phyloP scores from a whole-genome alignment of 2,888 invertebrate genomes.

The Rhingia campestris region DNA sequence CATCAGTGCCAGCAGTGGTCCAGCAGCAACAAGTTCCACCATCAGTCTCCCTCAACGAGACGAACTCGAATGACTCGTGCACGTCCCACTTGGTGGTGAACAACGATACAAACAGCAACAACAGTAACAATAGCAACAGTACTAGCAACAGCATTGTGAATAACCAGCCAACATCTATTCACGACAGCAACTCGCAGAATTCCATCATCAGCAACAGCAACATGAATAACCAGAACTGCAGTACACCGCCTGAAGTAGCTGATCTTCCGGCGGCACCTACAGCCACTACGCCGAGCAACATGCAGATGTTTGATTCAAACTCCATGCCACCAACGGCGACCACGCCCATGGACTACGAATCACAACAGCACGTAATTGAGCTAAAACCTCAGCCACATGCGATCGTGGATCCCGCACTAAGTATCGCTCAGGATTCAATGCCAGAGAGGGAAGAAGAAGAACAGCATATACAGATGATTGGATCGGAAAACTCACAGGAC shows the following conservation, averaged over 20 bases:
- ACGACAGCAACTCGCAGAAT: slow-evolving; percentile 82
- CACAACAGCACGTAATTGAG: slow-evolving; percentile 43
- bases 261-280: slow-evolving; percentile 49
- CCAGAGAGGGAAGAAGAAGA: slow-evolving; percentile 63
- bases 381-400: slow-evolving; percentile 37
- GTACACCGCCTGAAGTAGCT: slow-evolving; percentile 60
- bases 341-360: slow-evolving; percentile 72
- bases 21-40: slow-evolving; percentile 71
- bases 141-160: slow-evolving; percentile 82
- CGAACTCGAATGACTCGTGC: slow-evolving; percentile 82
- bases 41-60: slow-evolving; percentile 80
- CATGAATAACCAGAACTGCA: slow-evolving; percentile 67
- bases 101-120: slow-evolving; percentile 79
- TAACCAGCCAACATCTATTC: slow-evolving; percentile 82
- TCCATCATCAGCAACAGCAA: slow-evolving; percentile 79
- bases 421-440: slow-evolving; percentile 65
- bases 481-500: slow-evolving; percentile 64
- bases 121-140: slow-evolving; percentile 82
- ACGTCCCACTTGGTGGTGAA: slow-evolving; percentile 77
- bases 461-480: slow-evolving; percentile 55
- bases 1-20: slow-evolving; percentile 48
- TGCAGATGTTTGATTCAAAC: slow-evolving; percentile 79
- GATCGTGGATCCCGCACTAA: slow-evolving; percentile 33
- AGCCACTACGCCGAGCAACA: slow-evolving; percentile 56
- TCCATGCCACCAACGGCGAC: slow-evolving; percentile 77